A percentile compares a stretch with the other conserved stretches of the same genome.
These are phyloP conservation scores for Acrobasis consociella DNA, from an alignment of 2,888 invertebrate genomes.

Conservation along the genomic window DNA sequence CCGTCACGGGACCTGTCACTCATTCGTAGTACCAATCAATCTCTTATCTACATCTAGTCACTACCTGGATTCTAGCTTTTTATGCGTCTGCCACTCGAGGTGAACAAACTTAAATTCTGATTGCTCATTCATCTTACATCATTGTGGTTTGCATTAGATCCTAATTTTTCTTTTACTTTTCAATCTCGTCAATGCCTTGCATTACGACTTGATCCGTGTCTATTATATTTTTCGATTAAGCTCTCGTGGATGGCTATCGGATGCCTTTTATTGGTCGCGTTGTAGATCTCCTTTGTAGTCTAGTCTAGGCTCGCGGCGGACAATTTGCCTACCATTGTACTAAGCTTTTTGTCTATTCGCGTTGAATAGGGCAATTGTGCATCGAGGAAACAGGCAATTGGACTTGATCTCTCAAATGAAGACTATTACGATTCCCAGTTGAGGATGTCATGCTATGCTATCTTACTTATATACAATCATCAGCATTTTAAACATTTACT, in stretches of 20 bases:
- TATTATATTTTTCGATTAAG: slow-evolving; percentile 31
- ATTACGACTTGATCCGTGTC: slow-evolving; percentile 45
- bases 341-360: slow-evolving; percentile 65
- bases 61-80: slow-evolving; percentile 76
- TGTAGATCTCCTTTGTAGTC: slow-evolving; percentile 46
- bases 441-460: slow-evolving; percentile 24
- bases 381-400: slow-evolving; percentile 70
- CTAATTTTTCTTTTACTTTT: slow-evolving; percentile 63
- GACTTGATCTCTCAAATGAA: slow-evolving; percentile 36
- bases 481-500: not conserved
- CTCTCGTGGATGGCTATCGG: slow-evolving; percentile 33
- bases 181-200: slow-evolving; percentile 50
- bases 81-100: slow-evolving; percentile 76
- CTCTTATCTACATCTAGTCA: slow-evolving; percentile 76
- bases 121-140: slow-evolving; percentile 81
- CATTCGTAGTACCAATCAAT: slow-evolving; percentile 79
- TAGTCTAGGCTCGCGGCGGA: slow-evolving; percentile 48
- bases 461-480: slow-evolving; percentile 21
- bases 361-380: slow-evolving; percentile 67
- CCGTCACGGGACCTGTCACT: slow-evolving; percentile 67
- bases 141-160: slow-evolving; percentile 68
- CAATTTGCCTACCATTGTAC: slow-evolving; percentile 63
- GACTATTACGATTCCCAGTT: slow-evolving; percentile 6
- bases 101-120: slow-evolving; percentile 76
- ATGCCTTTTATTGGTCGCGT: slow-evolving; percentile 28